Conservation (phyloP, 2,888 invertebrate species). For the Invenusta paracnida region DNA sequence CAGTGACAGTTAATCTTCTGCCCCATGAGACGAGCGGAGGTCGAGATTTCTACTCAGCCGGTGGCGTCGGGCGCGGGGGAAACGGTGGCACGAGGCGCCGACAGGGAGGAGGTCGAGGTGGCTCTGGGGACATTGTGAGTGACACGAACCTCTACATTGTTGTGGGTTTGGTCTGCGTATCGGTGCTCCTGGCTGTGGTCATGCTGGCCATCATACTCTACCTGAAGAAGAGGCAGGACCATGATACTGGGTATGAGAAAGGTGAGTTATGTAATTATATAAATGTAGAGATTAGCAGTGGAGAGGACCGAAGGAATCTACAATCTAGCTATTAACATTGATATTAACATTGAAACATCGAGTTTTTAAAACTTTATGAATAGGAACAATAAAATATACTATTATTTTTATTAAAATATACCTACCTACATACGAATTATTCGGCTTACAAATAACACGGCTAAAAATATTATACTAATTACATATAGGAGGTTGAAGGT, state of each 20-base stretch:
- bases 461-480: too few species aligned
- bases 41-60: not conserved
- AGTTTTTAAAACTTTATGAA: too few species aligned
- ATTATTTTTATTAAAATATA: too few species aligned
- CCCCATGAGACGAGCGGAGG: not conserved
- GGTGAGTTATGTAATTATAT: too few species aligned
- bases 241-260: not conserved
- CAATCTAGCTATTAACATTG: too few species aligned
- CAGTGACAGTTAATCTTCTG: not conserved
- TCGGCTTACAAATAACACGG: too few species aligned
- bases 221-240: conserved; percentile 5
- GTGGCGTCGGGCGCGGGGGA: not conserved
- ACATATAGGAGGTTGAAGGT: too few species aligned
- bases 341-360: too few species aligned
- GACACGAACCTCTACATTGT: conserved; percentile 5
- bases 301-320: too few species aligned
- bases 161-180: conserved; percentile 1
- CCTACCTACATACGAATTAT: too few species aligned
- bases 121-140: not conserved
- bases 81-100: not conserved
- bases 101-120: not conserved
- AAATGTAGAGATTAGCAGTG: too few species aligned
- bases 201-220: conserved; percentile 20
- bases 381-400: too few species aligned
- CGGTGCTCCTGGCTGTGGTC: not conserved